Base-by-base conservation (phyloP, 1,140 invertebrate genomes). In the Phortica variegata region DNA sequence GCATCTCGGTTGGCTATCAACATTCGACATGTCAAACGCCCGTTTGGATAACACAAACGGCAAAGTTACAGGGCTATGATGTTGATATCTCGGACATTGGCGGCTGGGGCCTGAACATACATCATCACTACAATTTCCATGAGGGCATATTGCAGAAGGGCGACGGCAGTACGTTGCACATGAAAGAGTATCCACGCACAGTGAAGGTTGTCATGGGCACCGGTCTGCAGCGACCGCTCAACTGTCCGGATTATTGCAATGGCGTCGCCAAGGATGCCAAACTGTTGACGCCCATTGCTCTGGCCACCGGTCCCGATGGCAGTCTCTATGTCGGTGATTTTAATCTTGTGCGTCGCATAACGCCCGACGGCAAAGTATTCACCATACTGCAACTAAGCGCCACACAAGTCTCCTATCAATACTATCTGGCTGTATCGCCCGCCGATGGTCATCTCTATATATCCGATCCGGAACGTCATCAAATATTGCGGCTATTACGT, bases 121-220 rank as follows among this genome's bases (percentile, higher is more conserved):
- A 98, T 78, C 95, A 98, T 76, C 93, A 96, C 75, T 97, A 98
- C 78, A 98, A 98, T 75, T 96, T 96, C 81, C 90, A 95, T 65
- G 93, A 97, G 82, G 94, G 93, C 61, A 95, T 97, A 54, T 78
- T 98, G 32, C 94, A 97, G 74, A 96, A 96, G 75, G 95, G 95
- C 18, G 95, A 98, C 74, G 95, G 95, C 23, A 91, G 91, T 1
- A 92, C 83, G 16, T 80, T 97, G 13, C 93, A 96, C 76, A 84
- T 98, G 71, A 96, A 95, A 71, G 89, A 96, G 71, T 91, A 94
- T 70, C 90, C 92, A 13, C 82, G 88, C 16, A 91, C 91, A 43
- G 87, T 97, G 1, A 86, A 91, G 65, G 91, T 95, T 10, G 87
- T 95, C 0, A 91, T 98, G 85, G 96, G 95, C 6, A 96, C 90